Conservation (phyloP, 2,113 vertebrate species). For the Dasyurus viverrinus region DNA sequence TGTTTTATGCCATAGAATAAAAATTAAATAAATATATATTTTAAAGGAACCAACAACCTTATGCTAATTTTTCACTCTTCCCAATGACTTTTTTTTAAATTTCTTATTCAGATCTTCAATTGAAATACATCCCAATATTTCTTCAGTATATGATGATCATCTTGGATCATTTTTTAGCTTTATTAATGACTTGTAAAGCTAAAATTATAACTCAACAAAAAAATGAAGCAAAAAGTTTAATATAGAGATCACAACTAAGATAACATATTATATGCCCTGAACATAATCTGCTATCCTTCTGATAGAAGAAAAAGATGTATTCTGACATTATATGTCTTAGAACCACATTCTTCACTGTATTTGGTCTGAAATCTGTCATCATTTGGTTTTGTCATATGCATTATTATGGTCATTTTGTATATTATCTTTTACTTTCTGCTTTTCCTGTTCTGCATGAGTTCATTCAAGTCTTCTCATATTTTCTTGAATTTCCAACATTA, state of each 20-base stretch:
- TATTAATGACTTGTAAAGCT: not conserved
- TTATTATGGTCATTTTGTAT: not conserved
- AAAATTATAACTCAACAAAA: not conserved
- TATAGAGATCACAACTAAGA: not conserved
- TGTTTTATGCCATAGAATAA: not conserved
- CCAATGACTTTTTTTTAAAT: not conserved
- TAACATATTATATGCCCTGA: not conserved
- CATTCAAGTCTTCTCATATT: not conserved
- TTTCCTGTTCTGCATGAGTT: not conserved
- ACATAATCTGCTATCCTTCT: not conserved
- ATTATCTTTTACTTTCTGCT: not conserved
- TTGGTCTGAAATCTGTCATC: not conserved
- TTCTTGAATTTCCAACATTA: not conserved
- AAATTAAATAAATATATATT: too few species aligned
- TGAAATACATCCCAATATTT: not conserved
- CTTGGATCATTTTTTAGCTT: not conserved
- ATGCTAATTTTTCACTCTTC: not conserved
- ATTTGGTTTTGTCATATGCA: not conserved
- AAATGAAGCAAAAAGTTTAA: not conserved
- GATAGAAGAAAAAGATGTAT: not conserved
- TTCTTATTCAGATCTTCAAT: not conserved
- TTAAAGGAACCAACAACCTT: not conserved
- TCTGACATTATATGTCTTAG: not conserved
- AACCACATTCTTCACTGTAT: not conserved
- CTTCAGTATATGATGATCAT: not conserved